A percentile compares a stretch with the other conserved stretches of the same genome.
Conservation (phyloP, 2,888 invertebrate genomes). For the Ceraclea dissimilis region DNA sequence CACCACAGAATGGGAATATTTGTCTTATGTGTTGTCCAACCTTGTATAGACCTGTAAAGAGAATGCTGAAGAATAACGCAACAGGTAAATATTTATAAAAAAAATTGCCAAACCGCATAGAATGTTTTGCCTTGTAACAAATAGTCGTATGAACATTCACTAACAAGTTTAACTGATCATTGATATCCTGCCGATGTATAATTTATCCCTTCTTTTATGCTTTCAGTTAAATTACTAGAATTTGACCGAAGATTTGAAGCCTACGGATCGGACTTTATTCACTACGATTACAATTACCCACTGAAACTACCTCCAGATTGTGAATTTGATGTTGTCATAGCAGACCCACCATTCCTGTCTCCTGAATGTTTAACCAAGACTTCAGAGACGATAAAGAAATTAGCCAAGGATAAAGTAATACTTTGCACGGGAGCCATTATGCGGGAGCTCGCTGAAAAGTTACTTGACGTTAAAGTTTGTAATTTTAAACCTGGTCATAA, state of each 20-base stretch:
- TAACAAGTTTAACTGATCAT: too few species aligned
- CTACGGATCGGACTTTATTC: constrained; percentile 70
- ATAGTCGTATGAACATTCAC: too few species aligned
- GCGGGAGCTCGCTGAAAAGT: constrained; percentile 57
- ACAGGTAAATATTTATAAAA: constrained; percentile 38
- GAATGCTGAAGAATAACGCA: constrained; percentile 39
- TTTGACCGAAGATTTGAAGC: constrained; percentile 77
- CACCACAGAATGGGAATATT: constrained; percentile 53
- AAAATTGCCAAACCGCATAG: too few species aligned
- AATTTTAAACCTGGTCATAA: constrained; percentile 73
- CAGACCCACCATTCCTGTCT: constrained; percentile 92
- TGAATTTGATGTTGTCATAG: constrained; percentile 76
- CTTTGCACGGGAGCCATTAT: constrained; percentile 85
- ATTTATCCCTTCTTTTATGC: too few species aligned
- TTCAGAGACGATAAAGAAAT: constrained; percentile 64
- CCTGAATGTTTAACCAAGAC: constrained; percentile 86
- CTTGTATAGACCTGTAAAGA: constrained; percentile 61
- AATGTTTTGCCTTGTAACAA: too few species aligned
- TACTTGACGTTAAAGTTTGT: constrained; percentile 59
- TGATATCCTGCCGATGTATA: too few species aligned
- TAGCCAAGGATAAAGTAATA: constrained; percentile 69
- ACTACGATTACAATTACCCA: constrained; percentile 83
- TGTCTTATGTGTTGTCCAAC: constrained; percentile 87
- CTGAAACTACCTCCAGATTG: constrained; percentile 57
- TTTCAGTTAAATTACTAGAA: constrained; percentile 67